Evolutionary conservation across 1,140 invertebrate genomes (phyloP).

Genomic region (Nomia melanderi): DNA sequence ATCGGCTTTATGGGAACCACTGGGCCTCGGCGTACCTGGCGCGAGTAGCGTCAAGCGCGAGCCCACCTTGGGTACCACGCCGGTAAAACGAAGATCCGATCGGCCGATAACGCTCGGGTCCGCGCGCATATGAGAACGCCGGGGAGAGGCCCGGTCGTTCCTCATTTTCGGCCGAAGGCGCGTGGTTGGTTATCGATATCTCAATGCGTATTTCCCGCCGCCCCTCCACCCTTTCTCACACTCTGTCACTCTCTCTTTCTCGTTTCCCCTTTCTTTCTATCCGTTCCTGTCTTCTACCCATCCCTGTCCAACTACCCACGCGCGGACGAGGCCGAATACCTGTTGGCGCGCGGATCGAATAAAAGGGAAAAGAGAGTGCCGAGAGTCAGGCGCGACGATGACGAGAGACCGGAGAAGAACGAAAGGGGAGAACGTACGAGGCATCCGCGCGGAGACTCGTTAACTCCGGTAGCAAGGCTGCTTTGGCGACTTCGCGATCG

Average conservation of each 20-base stretch:
- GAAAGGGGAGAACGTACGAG: conserved; percentile 15
- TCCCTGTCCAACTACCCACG: conserved; percentile 36
- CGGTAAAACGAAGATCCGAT: conserved; percentile 58
- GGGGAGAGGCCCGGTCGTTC: conserved; percentile 4
- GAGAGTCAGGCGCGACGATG: conserved; percentile 2
- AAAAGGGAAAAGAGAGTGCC: neutral
- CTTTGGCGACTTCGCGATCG: conserved; percentile 63
- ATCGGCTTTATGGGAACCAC: conserved; percentile 51
- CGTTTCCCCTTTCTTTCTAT: no score
- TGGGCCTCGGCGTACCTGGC: conserved; percentile 1
- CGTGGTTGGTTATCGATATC: conserved; percentile 58
- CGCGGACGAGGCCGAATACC: conserved; percentile 17
- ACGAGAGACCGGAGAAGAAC: conserved; percentile 6
- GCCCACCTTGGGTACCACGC: conserved; percentile 25
- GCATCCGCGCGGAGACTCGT: conserved; percentile 46
- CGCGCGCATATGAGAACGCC: conserved; percentile 15
- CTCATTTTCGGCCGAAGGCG: conserved; percentile 54
- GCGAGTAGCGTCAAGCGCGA: conserved; percentile 32
- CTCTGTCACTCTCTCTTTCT: neutral
- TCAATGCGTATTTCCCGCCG: conserved; percentile 36
- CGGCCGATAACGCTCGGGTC: conserved; percentile 45
- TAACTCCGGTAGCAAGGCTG: conserved; percentile 64
- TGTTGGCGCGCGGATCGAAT: conserved; percentile 30
- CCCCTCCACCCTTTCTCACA: no score
- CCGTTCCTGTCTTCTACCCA: no score